Percentiles rank a stretch among this genome's conserved stretches.
Evolutionary conservation across 2,888 invertebrate genomes (phyloP).

Genomic region (Drosophila tripunctata): DNA sequence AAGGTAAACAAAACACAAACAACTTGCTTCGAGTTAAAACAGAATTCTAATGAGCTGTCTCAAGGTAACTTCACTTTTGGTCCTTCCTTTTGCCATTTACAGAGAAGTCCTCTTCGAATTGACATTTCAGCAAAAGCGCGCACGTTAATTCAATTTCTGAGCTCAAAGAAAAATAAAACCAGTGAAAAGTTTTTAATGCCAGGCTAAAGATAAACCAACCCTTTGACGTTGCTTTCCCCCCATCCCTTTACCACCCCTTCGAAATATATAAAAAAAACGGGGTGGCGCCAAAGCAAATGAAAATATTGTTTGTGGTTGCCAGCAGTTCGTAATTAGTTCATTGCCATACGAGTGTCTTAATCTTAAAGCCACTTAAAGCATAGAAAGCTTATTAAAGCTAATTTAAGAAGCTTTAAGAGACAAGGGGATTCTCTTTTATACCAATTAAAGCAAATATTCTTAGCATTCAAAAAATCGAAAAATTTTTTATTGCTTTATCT

Average conservation of each 20-base stretch:
- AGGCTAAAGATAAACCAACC: conserved; percentile 64
- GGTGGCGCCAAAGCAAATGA: conserved; percentile 34
- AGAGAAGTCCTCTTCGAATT: conserved; percentile 42
- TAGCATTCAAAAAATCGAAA: no score
- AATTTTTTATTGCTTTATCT: no score
- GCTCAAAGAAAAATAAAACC: conserved; percentile 78
- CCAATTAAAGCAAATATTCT: no score
- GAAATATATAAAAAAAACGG: neutral
- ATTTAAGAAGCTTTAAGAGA: neutral
- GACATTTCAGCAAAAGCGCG: conserved; percentile 61
- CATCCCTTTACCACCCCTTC: neutral
- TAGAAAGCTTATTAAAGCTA: conserved; percentile 21
- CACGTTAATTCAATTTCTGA: conserved; percentile 79
- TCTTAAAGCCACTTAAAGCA: conserved; percentile 20
- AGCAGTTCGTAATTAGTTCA: conserved; percentile 80
- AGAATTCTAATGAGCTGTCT: conserved; percentile 75
- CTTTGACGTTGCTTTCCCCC: conserved; percentile 40
- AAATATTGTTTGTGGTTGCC: conserved; percentile 77
- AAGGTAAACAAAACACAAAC: conserved; percentile 77
- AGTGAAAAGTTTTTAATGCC: conserved; percentile 73
- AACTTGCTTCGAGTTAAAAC: conserved; percentile 59
- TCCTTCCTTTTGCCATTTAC: neutral
- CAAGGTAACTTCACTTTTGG: conserved; percentile 58
- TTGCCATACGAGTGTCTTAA: conserved; percentile 2
- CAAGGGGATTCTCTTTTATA: no score